These are phyloP conservation scores for Cactoblastis cactorum DNA, from an alignment of 2,888 invertebrate genomes.

Conservation along the genomic window DNA sequence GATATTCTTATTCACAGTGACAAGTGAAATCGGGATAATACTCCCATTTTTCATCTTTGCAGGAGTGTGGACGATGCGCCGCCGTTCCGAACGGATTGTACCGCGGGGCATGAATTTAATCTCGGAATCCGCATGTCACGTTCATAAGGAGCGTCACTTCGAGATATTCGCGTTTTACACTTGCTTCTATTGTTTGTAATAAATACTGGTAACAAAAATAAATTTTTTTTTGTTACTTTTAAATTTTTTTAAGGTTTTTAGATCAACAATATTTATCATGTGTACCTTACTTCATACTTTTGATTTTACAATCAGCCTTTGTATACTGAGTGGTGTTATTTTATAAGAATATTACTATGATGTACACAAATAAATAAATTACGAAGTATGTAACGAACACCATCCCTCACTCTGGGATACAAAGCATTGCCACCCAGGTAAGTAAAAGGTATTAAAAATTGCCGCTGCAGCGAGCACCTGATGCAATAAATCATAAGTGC, in stretches of 20 bases:
- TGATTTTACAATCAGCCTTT: too few species aligned
- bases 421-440: conserved; percentile 17
- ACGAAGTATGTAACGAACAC: background rate
- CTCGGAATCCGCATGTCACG: conserved; percentile 67
- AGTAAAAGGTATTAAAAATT: conserved; percentile 38
- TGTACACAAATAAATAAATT: too few species aligned
- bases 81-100: conserved; percentile 64
- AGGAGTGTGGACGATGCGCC: conserved; percentile 64
- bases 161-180: conserved; percentile 43
- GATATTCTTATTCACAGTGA: conserved; percentile 50
- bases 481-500: conserved; percentile 64
- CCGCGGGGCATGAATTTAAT: conserved; percentile 77
- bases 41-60: conserved; percentile 66
- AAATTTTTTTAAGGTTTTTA: too few species aligned
- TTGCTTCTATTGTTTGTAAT: conserved; percentile 41
- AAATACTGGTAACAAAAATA: conserved; percentile 27
- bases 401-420: conserved; percentile 8
- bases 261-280: too few species aligned
- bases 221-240: background rate
- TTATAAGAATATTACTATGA: too few species aligned
- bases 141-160: conserved; percentile 64
- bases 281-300: too few species aligned
- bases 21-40: conserved; percentile 68
- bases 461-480: conserved; percentile 38
- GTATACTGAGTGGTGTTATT: too few species aligned